Percentiles rank a stretch among this genome's conserved stretches.
phyloP scores from a whole-genome alignment of 2,113 vertebrate species.

The Seriola rivoliana region DNA sequence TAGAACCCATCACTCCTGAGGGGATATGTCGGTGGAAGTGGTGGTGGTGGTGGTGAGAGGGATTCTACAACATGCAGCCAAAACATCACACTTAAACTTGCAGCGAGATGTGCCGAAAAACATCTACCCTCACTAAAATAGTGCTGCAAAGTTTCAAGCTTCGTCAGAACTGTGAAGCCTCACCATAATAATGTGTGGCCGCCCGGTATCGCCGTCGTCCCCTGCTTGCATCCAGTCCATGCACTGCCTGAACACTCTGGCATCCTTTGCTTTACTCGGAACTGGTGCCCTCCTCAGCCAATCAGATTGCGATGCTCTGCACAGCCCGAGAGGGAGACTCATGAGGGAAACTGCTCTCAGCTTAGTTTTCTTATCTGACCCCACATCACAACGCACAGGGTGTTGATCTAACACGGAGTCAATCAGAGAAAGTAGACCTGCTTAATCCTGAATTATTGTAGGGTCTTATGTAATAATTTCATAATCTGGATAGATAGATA shows the following conservation, averaged over 20 bases:
- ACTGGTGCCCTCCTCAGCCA: slow-evolving; percentile 73
- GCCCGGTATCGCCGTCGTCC: slow-evolving; percentile 9
- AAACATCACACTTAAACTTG: slow-evolving; percentile 68
- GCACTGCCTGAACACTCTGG: slow-evolving; percentile 60
- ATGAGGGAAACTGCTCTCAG: slow-evolving; percentile 37
- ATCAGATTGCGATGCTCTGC: slow-evolving; percentile 70
- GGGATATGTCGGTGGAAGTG: slow-evolving; percentile 43
- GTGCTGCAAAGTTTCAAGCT: slow-evolving; percentile 58
- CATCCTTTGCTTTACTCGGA: slow-evolving; percentile 69
- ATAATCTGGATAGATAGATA: slow-evolving; percentile 15
- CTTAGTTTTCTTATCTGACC: slow-evolving; percentile 22
- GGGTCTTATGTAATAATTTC: slow-evolving; percentile 23
- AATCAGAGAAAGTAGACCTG: not conserved
- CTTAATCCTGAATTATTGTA: not conserved
- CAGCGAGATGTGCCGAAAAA: not conserved
- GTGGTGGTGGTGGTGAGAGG: slow-evolving; percentile 1
- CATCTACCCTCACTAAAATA: not conserved
- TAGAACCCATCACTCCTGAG: slow-evolving; percentile 86
- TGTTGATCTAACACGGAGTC: not conserved
- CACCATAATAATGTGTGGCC: not conserved
- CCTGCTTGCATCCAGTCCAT: slow-evolving; percentile 52
- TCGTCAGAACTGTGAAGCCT: slow-evolving; percentile 5
- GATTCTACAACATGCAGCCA: slow-evolving; percentile 46
- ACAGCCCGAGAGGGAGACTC: slow-evolving; percentile 37
- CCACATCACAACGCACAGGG: not conserved